Evolutionary conservation across 2,113 vertebrate species (phyloP).

Genomic region (Rhabdornis inornatus): DNA sequence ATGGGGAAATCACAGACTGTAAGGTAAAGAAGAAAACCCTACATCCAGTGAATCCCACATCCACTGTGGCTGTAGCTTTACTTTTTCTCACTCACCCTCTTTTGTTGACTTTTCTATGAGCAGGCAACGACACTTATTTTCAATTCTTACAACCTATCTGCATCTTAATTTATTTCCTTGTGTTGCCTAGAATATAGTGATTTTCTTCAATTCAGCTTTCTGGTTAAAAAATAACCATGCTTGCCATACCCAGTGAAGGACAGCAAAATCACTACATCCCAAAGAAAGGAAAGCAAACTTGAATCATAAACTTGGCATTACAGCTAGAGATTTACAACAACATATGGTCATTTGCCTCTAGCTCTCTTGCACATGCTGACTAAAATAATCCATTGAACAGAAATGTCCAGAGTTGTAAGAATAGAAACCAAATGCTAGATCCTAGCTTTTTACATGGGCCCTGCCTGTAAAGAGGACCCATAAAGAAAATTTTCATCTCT

Average conservation of each 20-base stretch:
- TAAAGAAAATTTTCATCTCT: not conserved
- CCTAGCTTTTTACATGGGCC: not conserved
- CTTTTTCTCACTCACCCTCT: not conserved
- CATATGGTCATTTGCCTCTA: not conserved
- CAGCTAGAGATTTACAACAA: not conserved
- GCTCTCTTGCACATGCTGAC: not conserved
- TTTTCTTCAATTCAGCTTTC: slow-evolving; percentile 3
- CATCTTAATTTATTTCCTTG: not conserved
- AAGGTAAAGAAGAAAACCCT: not conserved
- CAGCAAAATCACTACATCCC: not conserved
- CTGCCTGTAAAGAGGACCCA: not conserved
- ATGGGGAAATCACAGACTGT: not conserved
- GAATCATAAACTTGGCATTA: not conserved
- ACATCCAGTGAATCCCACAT: not conserved
- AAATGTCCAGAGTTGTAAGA: not conserved
- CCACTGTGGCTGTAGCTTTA: not conserved
- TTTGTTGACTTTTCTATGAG: not conserved
- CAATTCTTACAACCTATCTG: not conserved
- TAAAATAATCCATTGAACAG: slow-evolving; percentile 23
- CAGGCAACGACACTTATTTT: not conserved
- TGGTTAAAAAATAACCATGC: not conserved
- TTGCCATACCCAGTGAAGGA: not conserved
- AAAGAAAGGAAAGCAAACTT: slow-evolving; percentile 9
- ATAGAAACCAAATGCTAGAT: not conserved
- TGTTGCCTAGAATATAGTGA: not conserved